Base-by-base conservation (phyloP, 2,797 vertebrate species). In the Sphenodon punctatus region DNA sequence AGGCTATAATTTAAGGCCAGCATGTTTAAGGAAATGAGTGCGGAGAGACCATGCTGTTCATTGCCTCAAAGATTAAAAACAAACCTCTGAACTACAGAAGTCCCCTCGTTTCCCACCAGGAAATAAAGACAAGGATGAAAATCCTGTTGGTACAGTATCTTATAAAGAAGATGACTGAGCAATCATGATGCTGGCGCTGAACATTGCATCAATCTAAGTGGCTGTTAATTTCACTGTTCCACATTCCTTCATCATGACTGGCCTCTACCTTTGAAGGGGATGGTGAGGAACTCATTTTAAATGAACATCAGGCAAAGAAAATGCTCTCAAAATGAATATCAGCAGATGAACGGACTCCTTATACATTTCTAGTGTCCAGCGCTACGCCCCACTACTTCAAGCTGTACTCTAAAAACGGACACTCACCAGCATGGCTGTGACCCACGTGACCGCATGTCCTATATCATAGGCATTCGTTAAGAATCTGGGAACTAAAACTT, bases 401-500 rank as follows among this genome's bases (percentile, higher is more conserved):
- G 16, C 39, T 34, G 30, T 41, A 17, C 42, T 22, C 8, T 34
- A 30, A 56, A 63, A 41, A 60, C 25, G 19, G 77, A 61, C 71
- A 95, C 97, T 92, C 83, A 99, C 98, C 97, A 99, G 97, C 94
- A 99, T 97, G 36, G 98, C 98, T 16, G 98, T 98, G 80, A 99
- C 96, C 98, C 98, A 99, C 87, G 98, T 95, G 55, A 98, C 98
- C 20, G 98, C 97, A 86, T 99, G 97, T 88, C 97, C 96, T 83
- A 99, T 97, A 80, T 99, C 98, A 8, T 99, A 99, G 78, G 98
- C 97, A 82, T 98, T 99, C 20, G 97, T 97, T 87, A 98, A 74
- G 86, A 98, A 98, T 84, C 98, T 97, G 49, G 98, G 95, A 63
- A 99, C 97, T 67, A 99, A 95, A 84, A 98, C 97, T 90, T 99